phyloP scores from a whole-genome alignment of 2,888 invertebrate species.

The Pomacea canaliculata region DNA sequence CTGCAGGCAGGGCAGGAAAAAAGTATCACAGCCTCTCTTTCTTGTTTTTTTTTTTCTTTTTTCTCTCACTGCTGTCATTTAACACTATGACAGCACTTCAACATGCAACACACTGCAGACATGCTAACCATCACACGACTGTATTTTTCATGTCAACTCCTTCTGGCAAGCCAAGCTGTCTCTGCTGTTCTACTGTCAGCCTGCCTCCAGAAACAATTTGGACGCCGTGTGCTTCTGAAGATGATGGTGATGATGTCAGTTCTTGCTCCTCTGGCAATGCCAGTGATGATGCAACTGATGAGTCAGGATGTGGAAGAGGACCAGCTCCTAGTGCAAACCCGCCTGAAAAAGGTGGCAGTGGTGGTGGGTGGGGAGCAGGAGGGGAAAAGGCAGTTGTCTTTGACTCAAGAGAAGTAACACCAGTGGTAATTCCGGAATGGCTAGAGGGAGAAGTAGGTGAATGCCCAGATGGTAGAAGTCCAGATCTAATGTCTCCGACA shows the following conservation, averaged over 20 bases:
- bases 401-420: not conserved
- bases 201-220: slow-evolving; percentile 19
- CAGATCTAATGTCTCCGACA: not conserved
- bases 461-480: slow-evolving; percentile 10
- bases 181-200: slow-evolving; percentile 35
- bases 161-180: slow-evolving; percentile 33
- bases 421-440: slow-evolving; percentile 17
- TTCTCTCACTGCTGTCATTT: not conserved
- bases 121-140: slow-evolving; percentile 17
- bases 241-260: slow-evolving; percentile 7
- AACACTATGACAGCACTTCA: no score
- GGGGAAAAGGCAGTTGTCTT: slow-evolving; percentile 15
- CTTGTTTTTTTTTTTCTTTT: not conserved
- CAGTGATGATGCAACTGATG: slow-evolving; percentile 26
- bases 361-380: slow-evolving; percentile 19
- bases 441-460: slow-evolving; percentile 28
- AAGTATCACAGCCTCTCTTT: no score
- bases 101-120: no score
- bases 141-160: slow-evolving; percentile 32
- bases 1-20: no score
- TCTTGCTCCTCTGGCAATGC: slow-evolving; percentile 15
- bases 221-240: slow-evolving; percentile 5
- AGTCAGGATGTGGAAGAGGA: slow-evolving; percentile 26
- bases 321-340: slow-evolving; percentile 19
- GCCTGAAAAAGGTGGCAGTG: slow-evolving; percentile 11